Conservation (phyloP, 1,140 invertebrate species). For the Zaprionus ornatus region DNA sequence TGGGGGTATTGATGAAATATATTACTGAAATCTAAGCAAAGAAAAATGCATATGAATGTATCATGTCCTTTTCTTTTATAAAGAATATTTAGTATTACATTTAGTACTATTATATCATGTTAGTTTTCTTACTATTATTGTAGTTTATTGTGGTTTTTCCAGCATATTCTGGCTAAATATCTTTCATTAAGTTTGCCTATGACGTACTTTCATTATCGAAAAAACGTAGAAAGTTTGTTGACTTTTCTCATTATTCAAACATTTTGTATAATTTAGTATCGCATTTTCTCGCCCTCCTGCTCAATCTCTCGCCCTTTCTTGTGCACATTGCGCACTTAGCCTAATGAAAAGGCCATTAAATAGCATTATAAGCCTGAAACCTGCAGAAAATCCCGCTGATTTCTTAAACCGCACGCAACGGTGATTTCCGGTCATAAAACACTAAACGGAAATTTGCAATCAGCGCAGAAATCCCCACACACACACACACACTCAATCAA, state of each 20-base stretch:
- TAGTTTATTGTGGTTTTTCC: neutral
- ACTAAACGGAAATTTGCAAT: conserved; percentile 37
- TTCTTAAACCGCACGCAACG: conserved; percentile 60
- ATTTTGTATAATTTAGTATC: conserved; percentile 3
- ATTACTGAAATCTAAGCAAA: no score
- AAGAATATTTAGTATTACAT: neutral
- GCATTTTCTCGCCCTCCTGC: neutral
- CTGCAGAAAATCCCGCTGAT: conserved; percentile 33
- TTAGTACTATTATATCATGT: neutral
- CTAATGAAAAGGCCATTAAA: conserved; percentile 36
- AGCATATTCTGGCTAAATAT: neutral
- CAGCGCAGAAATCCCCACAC: neutral
- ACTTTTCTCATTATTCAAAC: neutral
- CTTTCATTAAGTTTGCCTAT: neutral
- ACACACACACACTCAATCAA: conserved; percentile 48
- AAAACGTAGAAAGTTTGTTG: neutral
- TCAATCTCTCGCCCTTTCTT: neutral
- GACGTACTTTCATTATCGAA: neutral
- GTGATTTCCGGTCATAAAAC: conserved; percentile 57
- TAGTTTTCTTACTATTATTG: no score
- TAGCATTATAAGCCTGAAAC: conserved; percentile 3
- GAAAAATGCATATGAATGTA: neutral
- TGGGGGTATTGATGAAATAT: no score
- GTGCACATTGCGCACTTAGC: conserved; percentile 9
- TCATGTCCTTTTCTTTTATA: no score